A percentile compares a stretch with the other conserved stretches of the same genome.
phyloP scores from a whole-genome alignment of 2,113 vertebrate genomes.

The Daboia siamensis region DNA sequence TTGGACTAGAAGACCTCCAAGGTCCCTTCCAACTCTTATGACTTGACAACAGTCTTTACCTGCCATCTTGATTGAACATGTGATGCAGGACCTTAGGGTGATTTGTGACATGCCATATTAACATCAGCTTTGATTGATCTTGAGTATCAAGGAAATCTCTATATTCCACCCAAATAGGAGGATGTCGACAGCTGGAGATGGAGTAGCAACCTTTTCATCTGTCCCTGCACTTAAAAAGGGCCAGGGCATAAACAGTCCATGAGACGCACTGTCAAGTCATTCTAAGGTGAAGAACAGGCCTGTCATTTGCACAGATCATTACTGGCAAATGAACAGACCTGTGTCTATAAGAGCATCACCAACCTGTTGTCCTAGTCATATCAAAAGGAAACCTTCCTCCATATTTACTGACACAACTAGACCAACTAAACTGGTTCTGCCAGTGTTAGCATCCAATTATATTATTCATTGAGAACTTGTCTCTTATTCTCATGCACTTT shows the following conservation, averaged over 20 bases:
- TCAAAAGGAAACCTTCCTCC: not conserved
- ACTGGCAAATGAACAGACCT: not conserved
- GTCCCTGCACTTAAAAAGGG: not conserved
- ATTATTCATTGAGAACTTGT: constrained; percentile 11
- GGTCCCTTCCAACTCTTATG: not conserved
- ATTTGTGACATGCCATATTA: not conserved
- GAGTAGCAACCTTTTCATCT: not conserved
- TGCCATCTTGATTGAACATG: not conserved
- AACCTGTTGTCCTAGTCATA: constrained; percentile 12
- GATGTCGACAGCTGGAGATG: not conserved
- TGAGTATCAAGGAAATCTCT: not conserved
- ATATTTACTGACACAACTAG: not conserved
- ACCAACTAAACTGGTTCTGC: constrained; percentile 14
- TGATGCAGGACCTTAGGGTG: not conserved
- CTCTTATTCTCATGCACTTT: not conserved
- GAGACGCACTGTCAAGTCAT: not conserved
- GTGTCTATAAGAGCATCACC: not conserved
- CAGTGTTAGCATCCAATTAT: constrained; percentile 12
- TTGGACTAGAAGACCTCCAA: not conserved
- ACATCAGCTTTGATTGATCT: not conserved
- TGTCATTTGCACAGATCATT: not conserved
- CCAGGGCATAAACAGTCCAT: not conserved
- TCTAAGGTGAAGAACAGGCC: not conserved
- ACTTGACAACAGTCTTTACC: not conserved
- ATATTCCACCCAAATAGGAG: not conserved